Percentiles rank a stretch among this genome's conserved stretches.
phyloP scores from a whole-genome alignment of 2,113 vertebrate species.

The Elachura formosa region DNA sequence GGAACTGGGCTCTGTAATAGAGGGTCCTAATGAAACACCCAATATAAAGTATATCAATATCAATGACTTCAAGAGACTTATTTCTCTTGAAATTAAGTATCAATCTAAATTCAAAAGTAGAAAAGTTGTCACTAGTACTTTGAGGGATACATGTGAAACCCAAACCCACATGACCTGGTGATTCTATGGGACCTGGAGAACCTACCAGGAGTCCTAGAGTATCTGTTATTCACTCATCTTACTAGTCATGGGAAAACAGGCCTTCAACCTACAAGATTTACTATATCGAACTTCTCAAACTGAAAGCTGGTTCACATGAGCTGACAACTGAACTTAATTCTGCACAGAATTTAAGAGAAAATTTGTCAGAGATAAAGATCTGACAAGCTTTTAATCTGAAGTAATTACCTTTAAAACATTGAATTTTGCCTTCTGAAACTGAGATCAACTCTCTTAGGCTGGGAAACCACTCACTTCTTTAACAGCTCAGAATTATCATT shows the following conservation, averaged over 20 bases:
- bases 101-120: neutral
- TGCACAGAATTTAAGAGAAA: neutral
- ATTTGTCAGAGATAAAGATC: neutral
- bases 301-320: neutral
- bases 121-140: neutral
- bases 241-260: neutral
- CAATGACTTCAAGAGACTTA: neutral
- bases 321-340: neutral
- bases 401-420: neutral
- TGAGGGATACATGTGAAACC: neutral
- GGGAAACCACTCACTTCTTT: neutral
- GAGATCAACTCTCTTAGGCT: neutral
- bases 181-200: neutral
- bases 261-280: neutral
- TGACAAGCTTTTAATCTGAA: neutral
- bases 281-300: neutral
- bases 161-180: neutral
- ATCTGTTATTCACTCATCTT: neutral
- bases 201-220: neutral
- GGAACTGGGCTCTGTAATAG: neutral
- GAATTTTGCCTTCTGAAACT: neutral
- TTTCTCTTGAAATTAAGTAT: neutral
- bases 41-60: neutral
- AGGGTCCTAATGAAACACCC: neutral
- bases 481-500: neutral